Conservation (phyloP, 1,140 invertebrate genomes). For the Sipha flava region DNA sequence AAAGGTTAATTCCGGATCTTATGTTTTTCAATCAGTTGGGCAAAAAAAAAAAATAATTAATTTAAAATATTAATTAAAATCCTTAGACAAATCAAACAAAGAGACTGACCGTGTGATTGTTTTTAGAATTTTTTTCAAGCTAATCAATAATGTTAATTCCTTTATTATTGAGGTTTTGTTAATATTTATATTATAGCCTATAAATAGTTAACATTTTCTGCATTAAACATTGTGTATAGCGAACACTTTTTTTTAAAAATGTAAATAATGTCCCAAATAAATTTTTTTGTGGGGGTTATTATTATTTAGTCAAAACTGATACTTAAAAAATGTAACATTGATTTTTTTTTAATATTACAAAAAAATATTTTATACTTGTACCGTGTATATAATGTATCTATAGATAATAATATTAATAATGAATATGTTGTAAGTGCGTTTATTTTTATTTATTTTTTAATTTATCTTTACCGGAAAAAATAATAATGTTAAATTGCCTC, state of each 20-base stretch:
- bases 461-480: slow-evolving; percentile 21
- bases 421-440: slow-evolving; percentile 18
- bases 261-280: slow-evolving; percentile 4
- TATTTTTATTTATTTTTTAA: slow-evolving; percentile 31
- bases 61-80: slow-evolving; percentile 26
- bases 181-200: slow-evolving; percentile 30
- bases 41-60: neutral
- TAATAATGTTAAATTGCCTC: slow-evolving; percentile 14
- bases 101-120: slow-evolving; percentile 35
- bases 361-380: slow-evolving; percentile 33
- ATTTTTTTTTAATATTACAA: slow-evolving; percentile 29
- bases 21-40: slow-evolving; percentile 13
- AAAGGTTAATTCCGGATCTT: slow-evolving; percentile 5
- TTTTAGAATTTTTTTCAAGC: slow-evolving; percentile 30
- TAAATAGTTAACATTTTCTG: slow-evolving; percentile 29
- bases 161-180: slow-evolving; percentile 32
- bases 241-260: slow-evolving; percentile 4
- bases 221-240: slow-evolving; percentile 25
- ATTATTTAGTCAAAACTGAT: slow-evolving; percentile 32
- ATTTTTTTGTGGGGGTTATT: slow-evolving; percentile 30
- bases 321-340: slow-evolving; percentile 31
- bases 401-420: slow-evolving; percentile 21
- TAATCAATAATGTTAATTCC: slow-evolving; percentile 32
- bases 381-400: slow-evolving; percentile 24
- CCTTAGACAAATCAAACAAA: slow-evolving; percentile 34